Base-by-base conservation (phyloP, 1,140 invertebrate genomes). In the Brachionus plicatilis region DNA sequence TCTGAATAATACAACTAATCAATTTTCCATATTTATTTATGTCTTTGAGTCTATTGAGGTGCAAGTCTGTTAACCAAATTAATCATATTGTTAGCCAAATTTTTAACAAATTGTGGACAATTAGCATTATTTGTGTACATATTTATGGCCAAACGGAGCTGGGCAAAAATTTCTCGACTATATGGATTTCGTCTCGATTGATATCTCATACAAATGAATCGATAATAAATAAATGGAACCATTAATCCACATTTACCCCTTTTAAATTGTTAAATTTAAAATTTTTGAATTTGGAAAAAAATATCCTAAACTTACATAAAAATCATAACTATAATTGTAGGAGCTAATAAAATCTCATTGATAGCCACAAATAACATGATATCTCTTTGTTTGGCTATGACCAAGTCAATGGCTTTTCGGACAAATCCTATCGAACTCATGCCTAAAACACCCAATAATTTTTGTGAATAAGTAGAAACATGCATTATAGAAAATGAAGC, bases 151-250 rank as follows among this genome's bases (percentile, higher is more conserved):
- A 93, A 87, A 50, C 93, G 91, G 80, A 95, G 88, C 88, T 96
- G 95, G 79, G 91, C 91, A 90, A 96, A 96, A 88, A 95, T 93
- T 86, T 94, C 94, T 85, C 95, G 88, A 27, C 94, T 96, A 90
- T 96, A 96, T 0, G 96, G 96, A 92, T 99, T 99, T 86, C 96
- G 93, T 83, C 94, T 92, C 6, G 96, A 98, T 47, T 93, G 90
- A 90, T 98, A 96, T 70, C 96, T 93, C 87, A 96, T 90, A 60
- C 93, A 92, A 84, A 98, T 90, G 90, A 98, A 98, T 87, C 96
- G 94, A 90, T 97, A 98, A 90, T 98, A 99, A 70, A 97, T 92
- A 88, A 98, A 94, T 47, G 95, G 95, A 45, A 95, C 94, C 85
- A 98, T 90, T 20, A 97, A 88, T 76, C 93, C 93, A 87, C 93